These are phyloP conservation scores for Plectrocnemia conspersa DNA, from an alignment of 1,140 invertebrate species.

Conservation along the genomic window DNA sequence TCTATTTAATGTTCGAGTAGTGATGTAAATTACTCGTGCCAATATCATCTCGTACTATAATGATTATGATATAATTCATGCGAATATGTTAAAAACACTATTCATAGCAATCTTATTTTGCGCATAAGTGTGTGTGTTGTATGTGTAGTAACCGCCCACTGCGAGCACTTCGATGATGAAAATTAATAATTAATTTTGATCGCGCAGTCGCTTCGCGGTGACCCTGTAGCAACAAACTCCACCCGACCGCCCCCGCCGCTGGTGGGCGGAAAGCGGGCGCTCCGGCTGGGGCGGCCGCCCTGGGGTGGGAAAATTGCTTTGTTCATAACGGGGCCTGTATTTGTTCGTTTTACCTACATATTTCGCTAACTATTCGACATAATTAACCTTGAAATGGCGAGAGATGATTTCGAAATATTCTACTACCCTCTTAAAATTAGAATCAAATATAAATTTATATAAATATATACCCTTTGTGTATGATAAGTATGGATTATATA, in stretches of 20 bases:
- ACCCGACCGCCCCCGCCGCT: neutral
- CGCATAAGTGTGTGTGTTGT: no score
- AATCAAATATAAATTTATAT: conserved; percentile 1
- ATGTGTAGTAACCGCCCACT: no score
- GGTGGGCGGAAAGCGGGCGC: neutral
- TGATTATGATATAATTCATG: no score
- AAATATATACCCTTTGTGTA: conserved; percentile 3
- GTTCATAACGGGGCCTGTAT: conserved; percentile 31
- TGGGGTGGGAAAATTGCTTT: conserved; percentile 32
- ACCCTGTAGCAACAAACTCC: neutral
- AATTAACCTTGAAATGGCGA: conserved; percentile 19
- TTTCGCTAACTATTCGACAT: conserved; percentile 17
- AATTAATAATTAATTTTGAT: no score
- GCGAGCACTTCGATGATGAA: no score
- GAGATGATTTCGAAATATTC: neutral
- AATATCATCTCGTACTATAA: no score
- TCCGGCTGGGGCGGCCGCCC: neutral
- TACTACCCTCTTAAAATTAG: neutral
- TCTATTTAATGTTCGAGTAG: no score
- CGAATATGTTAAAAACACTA: no score
- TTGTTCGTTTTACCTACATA: conserved; percentile 26
- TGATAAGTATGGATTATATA: conserved; percentile 15
- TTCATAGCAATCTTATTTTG: no score
- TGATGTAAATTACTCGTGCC: no score
- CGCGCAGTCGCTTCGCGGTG: no score